These are phyloP conservation scores for Microplitis manilae DNA, from an alignment of 2,888 invertebrate genomes.

Conservation along the genomic window DNA sequence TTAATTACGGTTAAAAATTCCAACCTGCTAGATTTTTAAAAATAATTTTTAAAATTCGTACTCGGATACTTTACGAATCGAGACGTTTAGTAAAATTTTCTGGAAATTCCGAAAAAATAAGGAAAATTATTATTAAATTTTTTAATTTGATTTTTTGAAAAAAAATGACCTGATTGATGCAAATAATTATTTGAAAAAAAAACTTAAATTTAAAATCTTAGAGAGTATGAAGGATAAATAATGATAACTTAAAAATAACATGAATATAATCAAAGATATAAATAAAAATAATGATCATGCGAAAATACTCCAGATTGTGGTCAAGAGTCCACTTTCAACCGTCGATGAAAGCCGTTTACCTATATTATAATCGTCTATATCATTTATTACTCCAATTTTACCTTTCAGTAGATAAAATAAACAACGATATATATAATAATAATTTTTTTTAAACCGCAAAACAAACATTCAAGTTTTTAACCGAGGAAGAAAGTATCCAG, in stretches of 20 bases:
- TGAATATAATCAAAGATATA: neutral
- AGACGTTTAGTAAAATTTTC: too few species aligned
- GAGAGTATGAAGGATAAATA: too few species aligned
- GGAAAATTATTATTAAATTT: too few species aligned
- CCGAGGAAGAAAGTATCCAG: neutral
- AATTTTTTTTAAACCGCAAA: neutral
- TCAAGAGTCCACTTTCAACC: constrained; percentile 56
- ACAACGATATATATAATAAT: neutral
- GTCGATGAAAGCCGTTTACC: constrained; percentile 64
- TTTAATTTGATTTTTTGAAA: too few species aligned
- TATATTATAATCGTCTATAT: constrained; percentile 55
- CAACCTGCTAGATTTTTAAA: too few species aligned
- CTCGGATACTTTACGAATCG: too few species aligned
- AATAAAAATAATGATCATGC: constrained; percentile 5
- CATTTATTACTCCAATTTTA: constrained; percentile 17
- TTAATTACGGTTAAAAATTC: neutral
- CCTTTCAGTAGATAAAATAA: constrained; percentile 1
- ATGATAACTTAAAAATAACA: too few species aligned
- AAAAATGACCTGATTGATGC: too few species aligned
- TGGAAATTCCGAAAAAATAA: too few species aligned
- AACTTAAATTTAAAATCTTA: too few species aligned
- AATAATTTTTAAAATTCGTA: too few species aligned
- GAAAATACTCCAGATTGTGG: constrained; percentile 18
- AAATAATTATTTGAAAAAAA: too few species aligned
- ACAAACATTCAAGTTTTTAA: neutral